phyloP scores from a whole-genome alignment of 2,888 invertebrate species.

The Erannis defoliaria region DNA sequence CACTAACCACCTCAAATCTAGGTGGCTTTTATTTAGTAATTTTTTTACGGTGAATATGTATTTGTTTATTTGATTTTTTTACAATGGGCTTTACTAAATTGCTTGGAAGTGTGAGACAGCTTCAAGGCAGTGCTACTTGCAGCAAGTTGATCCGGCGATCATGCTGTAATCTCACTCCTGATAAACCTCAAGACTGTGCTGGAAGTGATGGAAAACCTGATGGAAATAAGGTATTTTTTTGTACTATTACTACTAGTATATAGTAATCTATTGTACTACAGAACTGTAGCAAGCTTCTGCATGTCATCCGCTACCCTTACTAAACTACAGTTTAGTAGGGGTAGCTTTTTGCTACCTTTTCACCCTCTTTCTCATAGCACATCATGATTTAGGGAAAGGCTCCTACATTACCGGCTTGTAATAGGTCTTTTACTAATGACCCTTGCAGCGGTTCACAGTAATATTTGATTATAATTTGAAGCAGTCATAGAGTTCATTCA shows the following conservation, averaged over 20 bases:
- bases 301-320: too few species aligned
- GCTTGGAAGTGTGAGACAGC: constrained; percentile 55
- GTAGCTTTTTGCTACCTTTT: too few species aligned
- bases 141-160: constrained; percentile 35
- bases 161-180: constrained; percentile 31
- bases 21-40: constrained; percentile 57
- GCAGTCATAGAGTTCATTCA: too few species aligned
- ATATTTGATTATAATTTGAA: not conserved
- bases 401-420: too few species aligned
- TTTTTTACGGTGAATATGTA: constrained; percentile 34
- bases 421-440: too few species aligned
- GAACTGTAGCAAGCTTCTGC: not conserved
- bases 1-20: constrained; percentile 54
- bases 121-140: constrained; percentile 42
- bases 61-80: constrained; percentile 52
- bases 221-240: constrained; percentile 35
- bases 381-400: too few species aligned
- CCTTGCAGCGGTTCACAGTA: too few species aligned
- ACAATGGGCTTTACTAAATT: constrained; percentile 73
- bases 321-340: too few species aligned
- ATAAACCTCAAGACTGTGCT: constrained; percentile 7
- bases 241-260: not conserved
- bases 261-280: too few species aligned
- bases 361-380: too few species aligned
- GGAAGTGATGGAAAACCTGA: constrained; percentile 32